Evolutionary conservation across 2,797 vertebrate genomes (phyloP), one percentile per base, ranked within the genome.

Genomic region (Lophius americanus): DNA sequence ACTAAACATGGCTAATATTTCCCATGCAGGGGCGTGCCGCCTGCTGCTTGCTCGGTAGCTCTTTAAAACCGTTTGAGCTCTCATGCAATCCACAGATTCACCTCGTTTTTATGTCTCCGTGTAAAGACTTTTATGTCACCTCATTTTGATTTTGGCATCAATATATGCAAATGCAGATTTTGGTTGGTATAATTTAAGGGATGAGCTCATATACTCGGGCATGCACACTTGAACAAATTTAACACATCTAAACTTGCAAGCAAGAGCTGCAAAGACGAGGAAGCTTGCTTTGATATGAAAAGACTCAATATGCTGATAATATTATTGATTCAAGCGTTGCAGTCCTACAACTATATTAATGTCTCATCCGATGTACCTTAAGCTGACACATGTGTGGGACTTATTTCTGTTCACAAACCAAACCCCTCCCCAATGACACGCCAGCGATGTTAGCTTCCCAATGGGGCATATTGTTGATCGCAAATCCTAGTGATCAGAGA

Each of bases 401-500:
- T 83, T 63, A 80, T 78, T 55, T 35, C 10, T 37, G 8, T 36
- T 66, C 3, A 14, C 14, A 39, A 23, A 33, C 44, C 14, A 9
- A 46, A 41, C 33, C 1, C 6, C 32, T 41, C 35, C 37, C 41
- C 51, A 52, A 57, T 55, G 74, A 54, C 51, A 73, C 58, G 59
- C 53, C 43, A 10, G 37, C 36, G 39, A 60, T 71, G 38, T 78
- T 50, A 85, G 75, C 64, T 58, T 65, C 63, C 32, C 39, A 65
- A 13, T 54, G 67, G 67, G 74, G 64, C 53, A 68, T 53, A 58
- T 81, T 81, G 61, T 47, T 63, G 6, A 74, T 75, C 39, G 61
- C 76, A 84, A 84, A 79, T 81, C 78, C 68, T 56, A 55, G 51
- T 81, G 80, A 86, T 91, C 78, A 83, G 56, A 83, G 56, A 65